These are phyloP conservation scores for Stylophora pistillata DNA, from an alignment of 64 coral and sea anemone species.

Conservation along the genomic window DNA sequence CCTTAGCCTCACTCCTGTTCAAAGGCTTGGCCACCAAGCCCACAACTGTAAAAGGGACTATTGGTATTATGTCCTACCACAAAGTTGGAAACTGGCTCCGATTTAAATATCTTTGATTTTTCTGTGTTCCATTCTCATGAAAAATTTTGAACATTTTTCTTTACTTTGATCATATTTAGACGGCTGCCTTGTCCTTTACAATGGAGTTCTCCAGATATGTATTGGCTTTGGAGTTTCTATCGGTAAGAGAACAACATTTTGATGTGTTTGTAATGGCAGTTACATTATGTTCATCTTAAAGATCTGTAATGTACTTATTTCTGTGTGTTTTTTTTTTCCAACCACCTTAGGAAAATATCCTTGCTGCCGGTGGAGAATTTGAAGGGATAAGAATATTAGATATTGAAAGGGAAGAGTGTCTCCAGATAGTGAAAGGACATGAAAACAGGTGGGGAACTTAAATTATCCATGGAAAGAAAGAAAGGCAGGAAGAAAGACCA, in stretches of 20 bases:
- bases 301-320: too few species aligned
- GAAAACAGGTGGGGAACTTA: slow-evolving; percentile 67
- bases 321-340: neutral
- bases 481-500: neutral
- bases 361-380: slow-evolving; percentile 84
- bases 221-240: slow-evolving; percentile 75
- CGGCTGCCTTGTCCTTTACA: slow-evolving; percentile 83
- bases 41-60: too few species aligned
- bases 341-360: slow-evolving; percentile 64
- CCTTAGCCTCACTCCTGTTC: too few species aligned
- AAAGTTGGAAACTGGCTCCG: too few species aligned
- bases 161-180: slow-evolving; percentile 36
- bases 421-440: slow-evolving; percentile 84
- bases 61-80: too few species aligned
- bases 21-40: too few species aligned
- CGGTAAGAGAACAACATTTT: slow-evolving; percentile 39
- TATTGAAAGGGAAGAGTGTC: slow-evolving; percentile 73
- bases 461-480: neutral
- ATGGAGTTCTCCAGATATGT: slow-evolving; percentile 78
- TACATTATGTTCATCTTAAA: too few species aligned
- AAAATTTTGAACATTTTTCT: too few species aligned
- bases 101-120: too few species aligned
- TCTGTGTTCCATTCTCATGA: too few species aligned
- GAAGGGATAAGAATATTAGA: slow-evolving; percentile 85
- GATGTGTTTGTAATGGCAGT: neutral